Evolutionary conservation across 2,888 invertebrate species (phyloP), one percentile per base, ranked within the genome.

Genomic region (Sinopyrophorus schimmeli): DNA sequence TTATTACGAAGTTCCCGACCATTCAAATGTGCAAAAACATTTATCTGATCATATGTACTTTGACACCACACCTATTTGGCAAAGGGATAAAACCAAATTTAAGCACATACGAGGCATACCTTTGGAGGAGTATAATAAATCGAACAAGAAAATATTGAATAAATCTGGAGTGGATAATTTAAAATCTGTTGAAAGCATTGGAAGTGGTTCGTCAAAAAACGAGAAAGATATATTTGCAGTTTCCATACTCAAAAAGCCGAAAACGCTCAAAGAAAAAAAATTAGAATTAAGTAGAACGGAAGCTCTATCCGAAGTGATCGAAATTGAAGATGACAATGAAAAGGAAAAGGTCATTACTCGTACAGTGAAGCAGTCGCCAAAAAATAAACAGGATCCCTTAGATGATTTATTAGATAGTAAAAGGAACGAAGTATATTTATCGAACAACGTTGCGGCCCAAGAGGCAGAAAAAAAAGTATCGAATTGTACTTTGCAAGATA

Each of bases 41-140:
- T 70, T 1, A 61, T 73, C 3, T 57, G 46, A 43, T 5, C 72
- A 72, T 20, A 70, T 70, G 34, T 68, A 67, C 0, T 78, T 79
- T 52, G 80, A 80, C 56, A 80, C 79, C 1, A 79, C 79, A 1
- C 82, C 83, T 0, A 64, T 83, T n/a, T 84, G 83, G 83, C 73
- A 76, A 31, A 72, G 82, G 9, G 78, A 80, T 54, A 77, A 77
- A 69, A 76, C 76, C 1, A 69, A 65, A 30, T 72, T 82, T 7
- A 77, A 80, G 17, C 78, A 82, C 54, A 81, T 81, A 51, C 73
- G 82, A 1, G 82, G 82, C 39, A 82, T 82, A 53, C 70, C 81
- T 9, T 73, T 82, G 57, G 81, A 81, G 31, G 79, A 81, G 18
- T 74, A 58, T 3, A 57, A 60, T 18, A 62, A 63, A n/a, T 32